Evolutionary conservation across 2,888 invertebrate species (phyloP).

Genomic region (Nineta flava): DNA sequence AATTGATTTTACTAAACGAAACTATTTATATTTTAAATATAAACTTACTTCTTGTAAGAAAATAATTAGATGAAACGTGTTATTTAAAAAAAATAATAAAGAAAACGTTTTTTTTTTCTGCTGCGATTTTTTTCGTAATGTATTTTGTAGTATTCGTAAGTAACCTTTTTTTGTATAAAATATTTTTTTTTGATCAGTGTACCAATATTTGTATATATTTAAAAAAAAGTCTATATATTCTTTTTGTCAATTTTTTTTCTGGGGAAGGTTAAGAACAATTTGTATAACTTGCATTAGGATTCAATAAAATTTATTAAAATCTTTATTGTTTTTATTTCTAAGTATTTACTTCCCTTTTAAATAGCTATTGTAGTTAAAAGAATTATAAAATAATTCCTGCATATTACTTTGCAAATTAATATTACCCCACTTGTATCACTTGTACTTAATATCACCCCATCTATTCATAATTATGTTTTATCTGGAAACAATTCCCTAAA

Average conservation of each 20-base stretch:
- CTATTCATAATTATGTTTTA: too few species aligned
- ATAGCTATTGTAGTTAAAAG: too few species aligned
- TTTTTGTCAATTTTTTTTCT: not conserved
- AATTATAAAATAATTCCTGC: too few species aligned
- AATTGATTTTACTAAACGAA: not conserved
- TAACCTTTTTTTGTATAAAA: not conserved
- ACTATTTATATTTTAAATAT: not conserved
- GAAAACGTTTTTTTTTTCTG: not conserved
- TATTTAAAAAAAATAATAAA: not conserved
- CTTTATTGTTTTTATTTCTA: not conserved
- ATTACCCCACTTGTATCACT: too few species aligned
- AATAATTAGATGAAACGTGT: too few species aligned
- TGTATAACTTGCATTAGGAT: slow-evolving; percentile 1
- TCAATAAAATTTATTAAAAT: slow-evolving; percentile 2
- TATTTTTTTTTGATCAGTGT: not conserved
- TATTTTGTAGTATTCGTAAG: slow-evolving; percentile 1
- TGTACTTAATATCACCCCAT: too few species aligned
- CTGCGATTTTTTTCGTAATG: slow-evolving; percentile 1
- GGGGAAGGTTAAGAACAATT: slow-evolving; percentile 4
- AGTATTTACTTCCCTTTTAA: too few species aligned
- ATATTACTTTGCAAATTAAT: too few species aligned
- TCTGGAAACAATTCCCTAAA: too few species aligned
- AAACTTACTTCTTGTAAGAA: too few species aligned
- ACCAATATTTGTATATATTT: slow-evolving; percentile 1
- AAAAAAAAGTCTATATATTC: not conserved